These are phyloP conservation scores for Thera britannica DNA, from an alignment of 2,888 invertebrate genomes.

Conservation along the genomic window DNA sequence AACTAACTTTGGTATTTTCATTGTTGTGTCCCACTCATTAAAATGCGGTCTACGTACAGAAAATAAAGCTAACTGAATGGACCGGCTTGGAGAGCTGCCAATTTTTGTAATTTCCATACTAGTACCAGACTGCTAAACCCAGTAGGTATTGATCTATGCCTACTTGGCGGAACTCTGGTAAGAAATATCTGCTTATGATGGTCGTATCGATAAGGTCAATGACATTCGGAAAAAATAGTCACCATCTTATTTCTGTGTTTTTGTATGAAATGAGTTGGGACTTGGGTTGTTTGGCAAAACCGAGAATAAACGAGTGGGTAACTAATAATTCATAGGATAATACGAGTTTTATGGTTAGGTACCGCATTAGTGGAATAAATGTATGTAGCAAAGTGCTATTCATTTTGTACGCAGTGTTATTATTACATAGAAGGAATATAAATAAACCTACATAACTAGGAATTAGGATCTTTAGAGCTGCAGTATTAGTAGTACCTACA, in stretches of 20 bases:
- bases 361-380: constrained; percentile 27
- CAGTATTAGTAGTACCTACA: too few species aligned
- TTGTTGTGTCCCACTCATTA: constrained; percentile 58
- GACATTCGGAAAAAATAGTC: constrained; percentile 51
- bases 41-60: constrained; percentile 71
- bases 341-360: constrained; percentile 26
- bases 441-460: too few species aligned
- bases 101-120: constrained; percentile 66
- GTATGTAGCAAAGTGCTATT: constrained; percentile 18
- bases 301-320: constrained; percentile 20
- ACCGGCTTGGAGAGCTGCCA: constrained; percentile 68
- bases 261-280: constrained; percentile 34
- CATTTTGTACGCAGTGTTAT: background rate
- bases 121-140: constrained; percentile 45
- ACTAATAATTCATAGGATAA: constrained; percentile 31
- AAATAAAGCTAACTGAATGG: constrained; percentile 68
- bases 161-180: constrained; percentile 23
- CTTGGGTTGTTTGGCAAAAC: constrained; percentile 29
- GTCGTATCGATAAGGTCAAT: constrained; percentile 50
- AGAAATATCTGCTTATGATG: constrained; percentile 45
- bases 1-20: constrained; percentile 42
- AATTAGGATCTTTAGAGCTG: too few species aligned
- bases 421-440: background rate
- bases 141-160: constrained; percentile 43
- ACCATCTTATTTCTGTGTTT: constrained; percentile 38